Conservation (phyloP, 53 echinoderm and acorn worm species). For the Stichopus horrens region DNA sequence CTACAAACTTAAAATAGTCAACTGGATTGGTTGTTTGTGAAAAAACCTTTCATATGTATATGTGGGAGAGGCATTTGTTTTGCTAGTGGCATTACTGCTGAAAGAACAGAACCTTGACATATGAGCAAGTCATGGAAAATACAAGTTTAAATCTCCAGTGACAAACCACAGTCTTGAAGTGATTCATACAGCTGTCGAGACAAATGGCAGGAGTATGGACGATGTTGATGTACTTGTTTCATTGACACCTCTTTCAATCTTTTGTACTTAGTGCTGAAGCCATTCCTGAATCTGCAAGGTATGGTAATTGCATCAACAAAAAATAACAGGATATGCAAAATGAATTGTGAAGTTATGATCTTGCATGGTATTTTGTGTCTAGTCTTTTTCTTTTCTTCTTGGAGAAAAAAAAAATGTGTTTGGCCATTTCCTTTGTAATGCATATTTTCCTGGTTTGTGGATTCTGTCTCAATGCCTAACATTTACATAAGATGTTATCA, state of each 20-base stretch:
- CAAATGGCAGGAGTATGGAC: neutral
- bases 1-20: too few relatives aligned
- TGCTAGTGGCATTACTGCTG: neutral
- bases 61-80: neutral
- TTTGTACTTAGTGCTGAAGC: slow-evolving; percentile 21
- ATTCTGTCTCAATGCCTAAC: too few relatives aligned
- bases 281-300: slow-evolving; percentile 45
- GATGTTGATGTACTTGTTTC: neutral
- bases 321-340: neutral
- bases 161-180: too few relatives aligned
- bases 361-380: neutral
- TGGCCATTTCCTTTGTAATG: neutral
- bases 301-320: neutral
- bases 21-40: too few relatives aligned
- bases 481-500: too few relatives aligned
- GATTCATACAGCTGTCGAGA: neutral
- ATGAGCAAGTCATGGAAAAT: too few relatives aligned
- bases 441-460: too few relatives aligned
- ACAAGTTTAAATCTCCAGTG: too few relatives aligned
- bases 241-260: slow-evolving; percentile 1
- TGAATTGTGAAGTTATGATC: neutral
- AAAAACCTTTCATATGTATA: too few relatives aligned
- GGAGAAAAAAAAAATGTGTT: neutral
- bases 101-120: too few relatives aligned
- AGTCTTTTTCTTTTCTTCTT: neutral